Conservation (phyloP, 2,888 invertebrate species). For the Drosophila engyochracea region DNA sequence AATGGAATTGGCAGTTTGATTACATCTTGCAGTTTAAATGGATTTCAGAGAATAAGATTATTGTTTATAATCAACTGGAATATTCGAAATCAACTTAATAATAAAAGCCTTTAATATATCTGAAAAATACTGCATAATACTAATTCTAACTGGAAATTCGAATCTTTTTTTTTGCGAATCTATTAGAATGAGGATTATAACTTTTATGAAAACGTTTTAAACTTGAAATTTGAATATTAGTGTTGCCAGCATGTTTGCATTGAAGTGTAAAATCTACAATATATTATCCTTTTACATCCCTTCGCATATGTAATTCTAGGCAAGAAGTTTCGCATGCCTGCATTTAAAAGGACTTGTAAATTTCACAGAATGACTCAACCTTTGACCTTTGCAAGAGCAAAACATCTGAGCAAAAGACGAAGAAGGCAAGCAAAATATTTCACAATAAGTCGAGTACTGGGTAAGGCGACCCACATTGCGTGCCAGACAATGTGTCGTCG, state of each 20-base stretch:
- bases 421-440: slow-evolving; percentile 36
- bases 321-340: background rate
- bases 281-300: background rate
- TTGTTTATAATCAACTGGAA: background rate
- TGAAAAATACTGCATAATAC: background rate
- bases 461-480: slow-evolving; percentile 57
- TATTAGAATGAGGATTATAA: background rate
- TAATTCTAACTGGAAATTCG: background rate
- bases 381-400: slow-evolving; percentile 62
- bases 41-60: background rate
- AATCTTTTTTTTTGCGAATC: background rate
- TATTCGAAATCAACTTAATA: background rate
- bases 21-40: too few relatives aligned
- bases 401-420: slow-evolving; percentile 13
- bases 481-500: slow-evolving; percentile 45
- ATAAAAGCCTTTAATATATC: background rate
- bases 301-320: background rate
- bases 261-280: background rate
- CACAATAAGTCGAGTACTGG: slow-evolving; percentile 24
- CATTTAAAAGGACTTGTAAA: background rate
- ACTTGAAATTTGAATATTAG: background rate
- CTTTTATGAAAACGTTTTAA: background rate
- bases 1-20: background rate
- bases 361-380: slow-evolving; percentile 45
- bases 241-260: background rate